A percentile compares a stretch with the other conserved stretches of the same genome.
Evolutionary conservation across 2,797 vertebrate species (phyloP).

Genomic region (Mareca strepera): DNA sequence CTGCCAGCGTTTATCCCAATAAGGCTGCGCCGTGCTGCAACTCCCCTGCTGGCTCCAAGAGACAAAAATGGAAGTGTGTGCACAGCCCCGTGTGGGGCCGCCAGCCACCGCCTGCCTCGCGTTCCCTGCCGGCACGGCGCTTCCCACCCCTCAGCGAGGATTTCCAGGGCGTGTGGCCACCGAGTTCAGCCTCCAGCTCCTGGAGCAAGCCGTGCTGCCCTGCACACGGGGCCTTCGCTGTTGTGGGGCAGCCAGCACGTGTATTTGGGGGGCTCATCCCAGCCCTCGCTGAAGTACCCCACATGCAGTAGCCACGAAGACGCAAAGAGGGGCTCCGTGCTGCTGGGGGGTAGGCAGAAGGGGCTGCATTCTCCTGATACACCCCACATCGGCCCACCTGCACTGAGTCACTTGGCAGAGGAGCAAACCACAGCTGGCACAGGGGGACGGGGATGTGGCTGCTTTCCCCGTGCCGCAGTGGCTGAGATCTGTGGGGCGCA

Average conservation of each 20-base stretch:
- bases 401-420: conserved; percentile 15
- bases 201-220: not conserved
- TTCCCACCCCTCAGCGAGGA: not conserved
- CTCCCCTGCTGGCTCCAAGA: not conserved
- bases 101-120: not conserved
- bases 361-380: not conserved
- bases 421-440: not conserved
- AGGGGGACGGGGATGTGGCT: not conserved
- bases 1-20: not conserved
- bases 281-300: not conserved
- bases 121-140: rapidly evolving
- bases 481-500: rapidly evolving
- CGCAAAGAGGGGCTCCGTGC: rapidly evolving
- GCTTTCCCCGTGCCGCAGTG: not conserved
- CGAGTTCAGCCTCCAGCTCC: not conserved
- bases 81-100: rapidly evolving
- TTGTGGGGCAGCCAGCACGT: rapidly evolving
- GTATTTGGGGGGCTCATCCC: not conserved
- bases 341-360: not conserved
- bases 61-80: not conserved
- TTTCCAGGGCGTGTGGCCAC: rapidly evolving
- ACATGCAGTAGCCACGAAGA: rapidly evolving
- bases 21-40: rapidly evolving
- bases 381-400: not conserved
- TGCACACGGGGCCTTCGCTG: rapidly evolving